Base-by-base conservation (phyloP, 2,113 vertebrate genomes). In the Peromyscus polionotus region DNA sequence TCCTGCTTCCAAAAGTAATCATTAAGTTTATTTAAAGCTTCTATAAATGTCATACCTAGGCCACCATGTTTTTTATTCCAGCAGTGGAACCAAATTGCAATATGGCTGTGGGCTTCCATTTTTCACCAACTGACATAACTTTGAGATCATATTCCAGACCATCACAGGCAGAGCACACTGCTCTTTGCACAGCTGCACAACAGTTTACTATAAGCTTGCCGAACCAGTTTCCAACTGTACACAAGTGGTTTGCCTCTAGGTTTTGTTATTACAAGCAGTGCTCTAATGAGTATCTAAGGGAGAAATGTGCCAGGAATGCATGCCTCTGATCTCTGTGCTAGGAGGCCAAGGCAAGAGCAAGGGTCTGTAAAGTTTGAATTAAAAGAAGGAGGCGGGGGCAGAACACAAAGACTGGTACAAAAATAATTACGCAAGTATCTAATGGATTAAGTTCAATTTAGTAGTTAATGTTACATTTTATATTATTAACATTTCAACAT, bases 381-480 rank as follows among this genome's bases (percentile, higher is more conserved):
- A 31, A 85, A 65, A 22, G 12, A 2, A 6, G 7, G 7, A 42
- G 42, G 42, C 42, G 42, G 83, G n/a, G 39, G 14, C 3, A 28
- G 22, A 67, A 65, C 42, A 31, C 83, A 65, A 88, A 85, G 70
- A 39, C 28, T 90, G 75, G 39, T 48, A 88, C 20, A 45, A 93
- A 42, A 63, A 91, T 81, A 92, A 22, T 45, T 77, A 92, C 26
- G 57, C 0, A 72, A 72, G 26, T 89, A 77, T 31, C 22, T 67
- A 79, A 57, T 16, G 57, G 39, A 84, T 31, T 45, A 91, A 91
- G 57, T 87, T 0, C 36, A 65, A 12, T 96, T 79, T 92, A 22
- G 88, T 54, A 88, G 84, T 94, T 67, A 87, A 72, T 85, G 83
- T 54, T 93, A 76, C 68, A 33, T 91, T 70, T 97, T 73, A 79